Conservation (phyloP, 2,797 vertebrate genomes). For the Spheniscus humboldti region DNA sequence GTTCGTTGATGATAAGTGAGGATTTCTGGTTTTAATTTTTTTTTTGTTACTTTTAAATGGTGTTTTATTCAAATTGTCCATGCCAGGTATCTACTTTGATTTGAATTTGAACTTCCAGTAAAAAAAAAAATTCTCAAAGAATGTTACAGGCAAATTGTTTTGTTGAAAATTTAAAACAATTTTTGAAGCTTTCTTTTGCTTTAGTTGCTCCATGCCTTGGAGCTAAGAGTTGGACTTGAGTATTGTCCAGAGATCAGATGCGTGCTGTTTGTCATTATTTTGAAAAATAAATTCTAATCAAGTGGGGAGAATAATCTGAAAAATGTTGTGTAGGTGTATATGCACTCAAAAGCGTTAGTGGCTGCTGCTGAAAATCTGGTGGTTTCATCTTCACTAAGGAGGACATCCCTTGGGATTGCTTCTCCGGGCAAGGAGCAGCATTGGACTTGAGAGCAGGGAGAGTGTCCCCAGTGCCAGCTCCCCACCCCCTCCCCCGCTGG, state of each 20-base stretch:
- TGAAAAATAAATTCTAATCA: background rate
- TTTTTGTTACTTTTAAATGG: background rate
- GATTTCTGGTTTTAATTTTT: background rate
- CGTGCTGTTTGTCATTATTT: background rate
- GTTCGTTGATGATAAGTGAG: background rate
- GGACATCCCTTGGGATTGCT: background rate
- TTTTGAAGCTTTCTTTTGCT: background rate
- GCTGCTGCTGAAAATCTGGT: background rate
- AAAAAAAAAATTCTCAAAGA: background rate
- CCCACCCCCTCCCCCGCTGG: background rate
- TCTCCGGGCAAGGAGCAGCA: background rate
- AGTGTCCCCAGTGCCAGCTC: background rate
- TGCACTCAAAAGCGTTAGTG: rapidly evolving
- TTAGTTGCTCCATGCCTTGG: background rate
- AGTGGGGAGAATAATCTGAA: background rate
- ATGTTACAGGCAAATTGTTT: background rate
- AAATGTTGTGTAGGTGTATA: background rate
- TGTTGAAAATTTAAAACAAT: background rate
- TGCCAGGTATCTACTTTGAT: background rate
- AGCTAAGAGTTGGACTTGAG: background rate
- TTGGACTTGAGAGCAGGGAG: background rate
- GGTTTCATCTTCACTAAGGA: background rate
- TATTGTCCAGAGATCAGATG: background rate
- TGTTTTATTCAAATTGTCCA: background rate
- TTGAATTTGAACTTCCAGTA: background rate